A percentile compares a stretch with the other conserved stretches of the same genome.
Evolutionary conservation across 2,888 invertebrate species (phyloP).

Genomic region (Eupeodes luniger): DNA sequence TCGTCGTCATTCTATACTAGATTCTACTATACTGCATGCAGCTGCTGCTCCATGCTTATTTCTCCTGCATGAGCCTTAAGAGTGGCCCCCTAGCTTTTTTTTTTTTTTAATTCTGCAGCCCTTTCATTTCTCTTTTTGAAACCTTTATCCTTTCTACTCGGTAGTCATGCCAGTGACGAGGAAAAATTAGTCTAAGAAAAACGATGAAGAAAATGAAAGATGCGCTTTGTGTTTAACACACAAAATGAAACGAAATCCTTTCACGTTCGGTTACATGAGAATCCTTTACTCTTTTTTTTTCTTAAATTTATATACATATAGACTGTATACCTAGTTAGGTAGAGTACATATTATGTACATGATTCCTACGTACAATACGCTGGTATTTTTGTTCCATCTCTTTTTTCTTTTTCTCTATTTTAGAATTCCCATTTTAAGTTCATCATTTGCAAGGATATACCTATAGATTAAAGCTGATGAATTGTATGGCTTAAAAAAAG

Average conservation of each 20-base stretch:
- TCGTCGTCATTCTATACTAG: not conserved
- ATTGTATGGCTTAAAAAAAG: conserved; percentile 36
- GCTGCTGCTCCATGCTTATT: conserved; percentile 44
- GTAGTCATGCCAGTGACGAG: conserved; percentile 68
- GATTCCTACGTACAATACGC: not conserved
- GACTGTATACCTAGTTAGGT: not conserved
- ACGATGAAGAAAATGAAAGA: conserved; percentile 75
- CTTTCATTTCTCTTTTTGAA: conserved; percentile 10
- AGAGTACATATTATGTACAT: not conserved
- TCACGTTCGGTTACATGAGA: conserved; percentile 72
- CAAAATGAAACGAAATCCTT: conserved; percentile 75
- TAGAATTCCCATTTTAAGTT: conserved; percentile 28
- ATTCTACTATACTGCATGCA: conserved; percentile 31
- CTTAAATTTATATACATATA: conserved; percentile 4
- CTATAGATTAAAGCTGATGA: conserved; percentile 65
- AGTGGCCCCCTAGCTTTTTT: not conserved
- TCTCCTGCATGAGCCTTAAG: conserved; percentile 9
- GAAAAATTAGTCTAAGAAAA: conserved; percentile 75
- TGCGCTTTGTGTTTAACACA: conserved; percentile 75
- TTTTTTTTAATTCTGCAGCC: not conserved
- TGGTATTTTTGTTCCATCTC: conserved; percentile 4
- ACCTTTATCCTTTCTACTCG: conserved; percentile 30
- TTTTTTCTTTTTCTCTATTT: not conserved
- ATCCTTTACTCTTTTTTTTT: conserved; percentile 53
- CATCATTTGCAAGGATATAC: conserved; percentile 56